These are phyloP conservation scores for Acanthosepion esculentum DNA, from an alignment of 2,888 invertebrate species.

Conservation along the genomic window DNA sequence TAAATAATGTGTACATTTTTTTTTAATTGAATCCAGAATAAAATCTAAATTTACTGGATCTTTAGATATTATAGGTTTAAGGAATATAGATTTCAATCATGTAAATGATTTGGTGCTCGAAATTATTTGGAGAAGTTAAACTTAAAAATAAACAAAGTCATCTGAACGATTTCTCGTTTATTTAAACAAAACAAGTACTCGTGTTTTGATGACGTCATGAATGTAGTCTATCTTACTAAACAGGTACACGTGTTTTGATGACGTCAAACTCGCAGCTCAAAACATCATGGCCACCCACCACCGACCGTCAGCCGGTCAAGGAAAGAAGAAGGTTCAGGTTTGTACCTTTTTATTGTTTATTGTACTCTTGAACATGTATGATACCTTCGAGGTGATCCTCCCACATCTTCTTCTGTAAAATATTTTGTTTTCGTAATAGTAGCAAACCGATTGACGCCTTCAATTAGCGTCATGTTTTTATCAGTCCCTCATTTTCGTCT, in stretches of 20 bases:
- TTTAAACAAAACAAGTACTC: conserved; percentile 34
- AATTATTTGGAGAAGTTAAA: neutral
- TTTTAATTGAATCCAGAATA: neutral
- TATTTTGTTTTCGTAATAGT: neutral
- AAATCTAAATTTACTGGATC: neutral
- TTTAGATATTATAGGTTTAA: neutral
- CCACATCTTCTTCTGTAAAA: neutral
- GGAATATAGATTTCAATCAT: neutral
- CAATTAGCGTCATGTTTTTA: conserved; percentile 36
- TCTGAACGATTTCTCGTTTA: neutral
- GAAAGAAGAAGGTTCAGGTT: conserved; percentile 48
- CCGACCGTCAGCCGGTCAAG: conserved; percentile 48
- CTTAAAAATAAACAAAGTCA: neutral
- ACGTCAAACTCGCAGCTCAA: conserved; percentile 47
- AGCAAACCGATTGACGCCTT: neutral
- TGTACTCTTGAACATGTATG: conserved; percentile 3
- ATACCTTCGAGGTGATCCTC: neutral
- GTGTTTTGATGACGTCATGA: conserved; percentile 39
- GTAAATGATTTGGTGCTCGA: neutral
- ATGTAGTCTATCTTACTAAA: conserved; percentile 43
- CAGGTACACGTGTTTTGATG: conserved; percentile 46
- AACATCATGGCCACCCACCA: conserved; percentile 49
- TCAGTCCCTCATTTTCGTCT: conserved; percentile 14
- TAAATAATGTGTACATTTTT: neutral
- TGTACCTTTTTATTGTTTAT: neutral